A percentile compares a stretch with the other conserved stretches of the same genome.
Conservation (phyloP, 2,113 vertebrate species). For the Antechinus flavipes region DNA sequence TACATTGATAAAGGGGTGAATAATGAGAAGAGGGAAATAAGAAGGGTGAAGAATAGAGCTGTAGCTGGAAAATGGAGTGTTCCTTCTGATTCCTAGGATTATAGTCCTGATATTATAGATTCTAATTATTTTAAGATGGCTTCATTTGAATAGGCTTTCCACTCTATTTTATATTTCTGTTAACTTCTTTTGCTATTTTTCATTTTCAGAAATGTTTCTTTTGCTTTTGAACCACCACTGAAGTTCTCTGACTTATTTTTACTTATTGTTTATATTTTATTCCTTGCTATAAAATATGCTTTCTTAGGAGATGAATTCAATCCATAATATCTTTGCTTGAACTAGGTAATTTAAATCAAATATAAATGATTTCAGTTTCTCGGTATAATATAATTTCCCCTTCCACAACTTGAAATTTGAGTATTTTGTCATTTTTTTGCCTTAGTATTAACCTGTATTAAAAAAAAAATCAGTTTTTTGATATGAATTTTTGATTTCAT, state of each 20-base stretch:
- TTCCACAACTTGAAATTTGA: neutral
- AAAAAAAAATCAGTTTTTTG: neutral
- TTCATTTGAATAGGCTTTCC: neutral
- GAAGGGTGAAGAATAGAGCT: neutral
- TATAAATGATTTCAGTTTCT: neutral
- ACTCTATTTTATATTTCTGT: neutral
- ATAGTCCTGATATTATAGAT: neutral
- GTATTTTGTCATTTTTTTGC: neutral
- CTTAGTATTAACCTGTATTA: neutral
- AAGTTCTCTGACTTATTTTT: neutral
- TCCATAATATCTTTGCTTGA: constrained; percentile 6
- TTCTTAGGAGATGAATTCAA: neutral
- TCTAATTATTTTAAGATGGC: neutral
- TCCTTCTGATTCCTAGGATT: neutral
- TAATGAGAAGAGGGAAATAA: neutral
- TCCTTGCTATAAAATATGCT: neutral
- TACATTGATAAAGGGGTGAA: neutral
- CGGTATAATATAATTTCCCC: neutral
- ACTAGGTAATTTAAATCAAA: constrained; percentile 14
- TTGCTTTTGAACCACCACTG: neutral
- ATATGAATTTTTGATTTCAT: neutral
- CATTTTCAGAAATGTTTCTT: neutral
- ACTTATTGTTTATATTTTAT: neutral
- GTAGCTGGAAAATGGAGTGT: neutral
- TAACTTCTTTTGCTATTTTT: neutral